Conservation (phyloP, 92 coral and sea anemone genomes). For the Zoanthus solanderi region DNA sequence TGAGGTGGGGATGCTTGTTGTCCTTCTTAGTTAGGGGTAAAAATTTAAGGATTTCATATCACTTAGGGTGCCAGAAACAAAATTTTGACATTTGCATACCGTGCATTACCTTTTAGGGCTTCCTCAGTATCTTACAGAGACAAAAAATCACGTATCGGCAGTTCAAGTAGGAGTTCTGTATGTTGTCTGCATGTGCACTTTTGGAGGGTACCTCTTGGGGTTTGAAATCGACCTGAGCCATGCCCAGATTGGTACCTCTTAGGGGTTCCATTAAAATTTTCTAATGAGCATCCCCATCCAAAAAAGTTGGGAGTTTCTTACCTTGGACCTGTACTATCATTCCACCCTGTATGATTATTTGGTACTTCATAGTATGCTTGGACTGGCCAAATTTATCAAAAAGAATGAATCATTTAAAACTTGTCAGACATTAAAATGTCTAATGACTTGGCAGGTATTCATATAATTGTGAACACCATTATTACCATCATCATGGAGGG, state of each 20-base stretch:
- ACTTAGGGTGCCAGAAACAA: neutral
- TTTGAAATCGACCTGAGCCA: too few relatives aligned
- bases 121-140: neutral
- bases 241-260: too few relatives aligned
- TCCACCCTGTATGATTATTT: slow-evolving; percentile 19
- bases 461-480: slow-evolving; percentile 23
- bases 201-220: too few relatives aligned
- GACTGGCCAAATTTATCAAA: slow-evolving; percentile 21
- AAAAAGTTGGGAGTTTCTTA: neutral
- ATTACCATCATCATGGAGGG: neutral
- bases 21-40: too few relatives aligned
- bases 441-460: slow-evolving; percentile 23
- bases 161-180: too few relatives aligned
- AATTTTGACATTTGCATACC: too few relatives aligned
- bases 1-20: too few relatives aligned
- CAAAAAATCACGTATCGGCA: neutral
- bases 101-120: too few relatives aligned
- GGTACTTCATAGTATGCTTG: slow-evolving; percentile 27
- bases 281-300: neutral
- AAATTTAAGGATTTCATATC: too few relatives aligned
- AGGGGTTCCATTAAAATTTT: too few relatives aligned
- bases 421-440: slow-evolving; percentile 23
- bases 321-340: slow-evolving; percentile 7
- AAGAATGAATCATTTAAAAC: slow-evolving; percentile 9
- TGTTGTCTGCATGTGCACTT: too few relatives aligned